Evolutionary conservation across 2,113 vertebrate genomes (phyloP).

Genomic region (Trinectes maculatus): DNA sequence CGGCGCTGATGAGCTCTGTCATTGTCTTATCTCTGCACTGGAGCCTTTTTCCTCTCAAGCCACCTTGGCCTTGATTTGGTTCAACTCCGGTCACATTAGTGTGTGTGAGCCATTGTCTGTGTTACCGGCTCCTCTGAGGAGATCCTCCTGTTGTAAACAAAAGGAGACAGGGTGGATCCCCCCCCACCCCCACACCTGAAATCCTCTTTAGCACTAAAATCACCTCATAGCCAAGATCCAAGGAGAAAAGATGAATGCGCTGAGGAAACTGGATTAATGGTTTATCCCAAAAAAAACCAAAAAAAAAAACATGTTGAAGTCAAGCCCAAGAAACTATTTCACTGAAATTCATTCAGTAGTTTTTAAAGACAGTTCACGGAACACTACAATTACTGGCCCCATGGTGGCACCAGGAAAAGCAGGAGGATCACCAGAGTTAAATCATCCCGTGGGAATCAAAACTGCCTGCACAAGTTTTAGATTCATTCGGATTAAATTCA

Average conservation of each 20-base stretch:
- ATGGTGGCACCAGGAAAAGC: background rate
- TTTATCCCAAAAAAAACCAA: no score
- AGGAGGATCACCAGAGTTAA: background rate
- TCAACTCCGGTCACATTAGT: constrained; percentile 43
- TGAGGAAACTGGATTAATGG: background rate
- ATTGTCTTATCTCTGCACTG: constrained; percentile 19
- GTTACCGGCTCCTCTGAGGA: constrained; percentile 14
- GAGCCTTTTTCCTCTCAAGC: constrained; percentile 19
- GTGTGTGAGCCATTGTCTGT: constrained; percentile 38
- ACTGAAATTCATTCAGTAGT: no score
- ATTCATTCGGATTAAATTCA: no score
- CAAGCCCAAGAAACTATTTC: no score
- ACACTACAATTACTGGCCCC: no score
- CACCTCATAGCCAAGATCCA: background rate
- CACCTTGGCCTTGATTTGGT: constrained; percentile 34
- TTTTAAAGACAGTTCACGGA: no score
- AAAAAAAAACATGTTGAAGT: no score
- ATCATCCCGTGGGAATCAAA: background rate
- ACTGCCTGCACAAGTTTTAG: no score
- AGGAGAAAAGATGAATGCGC: background rate
- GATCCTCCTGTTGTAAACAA: constrained; percentile 27
- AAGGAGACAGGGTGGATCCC: constrained; percentile 21
- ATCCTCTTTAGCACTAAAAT: constrained; percentile 23
- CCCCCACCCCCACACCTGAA: no score
- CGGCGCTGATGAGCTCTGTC: constrained; percentile 1